Evolutionary conservation across 2,888 invertebrate species (phyloP).

Genomic region (Leucophora obtusa): DNA sequence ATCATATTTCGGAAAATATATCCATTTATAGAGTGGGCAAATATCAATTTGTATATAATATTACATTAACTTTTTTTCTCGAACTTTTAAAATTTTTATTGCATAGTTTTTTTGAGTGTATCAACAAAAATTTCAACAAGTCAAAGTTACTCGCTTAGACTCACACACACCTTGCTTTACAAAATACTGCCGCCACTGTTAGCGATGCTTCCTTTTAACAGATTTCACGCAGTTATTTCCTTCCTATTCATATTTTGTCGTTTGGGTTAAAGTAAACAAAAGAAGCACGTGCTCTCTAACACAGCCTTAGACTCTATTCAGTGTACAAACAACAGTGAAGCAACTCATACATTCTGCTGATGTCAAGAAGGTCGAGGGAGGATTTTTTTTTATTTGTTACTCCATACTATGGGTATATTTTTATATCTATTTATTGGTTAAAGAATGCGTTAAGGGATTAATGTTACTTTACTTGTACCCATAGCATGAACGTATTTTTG

Average conservation of each 20-base stretch:
- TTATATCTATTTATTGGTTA: slow-evolving; percentile 27
- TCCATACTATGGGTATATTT: not conserved
- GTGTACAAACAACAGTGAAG: slow-evolving; percentile 14
- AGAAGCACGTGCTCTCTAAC: slow-evolving; percentile 58
- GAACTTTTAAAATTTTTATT: too few relatives aligned
- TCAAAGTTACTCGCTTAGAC: slow-evolving; percentile 40
- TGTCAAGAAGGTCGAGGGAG: slow-evolving; percentile 26
- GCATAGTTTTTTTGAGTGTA: slow-evolving; percentile 23
- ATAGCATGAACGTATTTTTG: not conserved
- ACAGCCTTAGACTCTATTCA: slow-evolving; percentile 32
- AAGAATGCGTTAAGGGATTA: slow-evolving; percentile 58
- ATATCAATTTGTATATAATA: too few relatives aligned
- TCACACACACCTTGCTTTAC: slow-evolving; percentile 42
- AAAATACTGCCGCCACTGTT: slow-evolving; percentile 50
- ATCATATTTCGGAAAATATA: too few relatives aligned
- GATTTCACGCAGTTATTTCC: slow-evolving; percentile 64
- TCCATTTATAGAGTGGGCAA: too few relatives aligned
- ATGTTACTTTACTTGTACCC: slow-evolving; percentile 53
- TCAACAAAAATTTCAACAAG: slow-evolving; percentile 54
- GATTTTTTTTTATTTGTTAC: not conserved
- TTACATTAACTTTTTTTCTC: too few relatives aligned
- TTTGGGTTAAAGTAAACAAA: slow-evolving; percentile 63
- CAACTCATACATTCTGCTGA: not conserved
- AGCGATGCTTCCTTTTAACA: slow-evolving; percentile 58
- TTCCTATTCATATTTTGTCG: slow-evolving; percentile 64